phyloP scores from a whole-genome alignment of 2,113 vertebrate species.

The Scolopax mira region DNA sequence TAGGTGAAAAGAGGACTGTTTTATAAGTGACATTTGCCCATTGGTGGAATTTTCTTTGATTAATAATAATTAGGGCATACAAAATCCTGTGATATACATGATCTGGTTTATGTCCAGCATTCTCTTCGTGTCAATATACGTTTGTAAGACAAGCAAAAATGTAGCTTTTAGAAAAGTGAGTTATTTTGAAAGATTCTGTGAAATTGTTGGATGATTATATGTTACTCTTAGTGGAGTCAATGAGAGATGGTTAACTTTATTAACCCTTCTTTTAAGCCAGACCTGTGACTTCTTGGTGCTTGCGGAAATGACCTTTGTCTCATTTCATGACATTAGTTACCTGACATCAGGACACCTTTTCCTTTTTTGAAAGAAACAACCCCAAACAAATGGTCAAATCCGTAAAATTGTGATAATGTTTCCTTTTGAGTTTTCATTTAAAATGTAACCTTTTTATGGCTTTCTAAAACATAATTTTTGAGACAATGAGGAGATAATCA shows the following conservation, averaged over 20 bases:
- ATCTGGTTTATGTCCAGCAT: background rate
- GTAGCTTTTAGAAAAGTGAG: background rate
- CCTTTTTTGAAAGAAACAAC: background rate
- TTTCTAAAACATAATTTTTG: background rate
- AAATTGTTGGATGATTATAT: background rate
- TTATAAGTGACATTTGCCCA: background rate
- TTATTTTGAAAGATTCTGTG: background rate
- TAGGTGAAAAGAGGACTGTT: background rate
- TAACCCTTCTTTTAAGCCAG: background rate
- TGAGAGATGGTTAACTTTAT: background rate
- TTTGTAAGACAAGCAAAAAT: background rate
- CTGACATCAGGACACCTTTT: background rate
- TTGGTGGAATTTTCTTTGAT: background rate
- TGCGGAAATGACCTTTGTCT: background rate
- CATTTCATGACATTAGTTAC: background rate
- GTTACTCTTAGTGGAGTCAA: background rate
- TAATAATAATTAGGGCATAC: background rate
- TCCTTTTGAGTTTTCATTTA: background rate
- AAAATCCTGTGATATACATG: background rate
- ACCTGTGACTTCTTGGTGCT: background rate
- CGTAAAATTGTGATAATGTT: background rate
- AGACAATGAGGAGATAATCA: background rate
- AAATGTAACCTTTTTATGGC: background rate
- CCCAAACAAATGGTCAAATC: background rate
- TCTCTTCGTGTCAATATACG: background rate